A percentile compares a stretch with the other conserved stretches of the same genome.
Evolutionary conservation across 1,140 invertebrate species (phyloP).

Genomic region (Batillaria attramentaria): DNA sequence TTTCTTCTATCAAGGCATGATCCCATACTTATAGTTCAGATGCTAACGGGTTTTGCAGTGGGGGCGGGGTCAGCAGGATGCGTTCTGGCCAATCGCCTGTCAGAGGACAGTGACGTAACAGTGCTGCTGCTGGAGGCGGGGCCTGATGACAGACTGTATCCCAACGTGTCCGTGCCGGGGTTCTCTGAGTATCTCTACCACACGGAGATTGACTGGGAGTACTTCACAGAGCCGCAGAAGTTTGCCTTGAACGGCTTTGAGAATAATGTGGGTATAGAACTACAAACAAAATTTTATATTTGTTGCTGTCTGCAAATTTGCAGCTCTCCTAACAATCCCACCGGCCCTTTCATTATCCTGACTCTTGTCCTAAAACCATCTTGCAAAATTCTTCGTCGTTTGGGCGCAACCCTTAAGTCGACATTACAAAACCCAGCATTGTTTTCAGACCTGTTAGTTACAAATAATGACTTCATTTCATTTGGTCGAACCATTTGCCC

Average conservation of each 20-base stretch:
- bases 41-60: conserved; percentile 30
- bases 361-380: too few relatives aligned
- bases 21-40: neutral
- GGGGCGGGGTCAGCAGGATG: conserved; percentile 37
- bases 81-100: conserved; percentile 38
- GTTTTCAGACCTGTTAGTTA: too few relatives aligned
- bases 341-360: too few relatives aligned
- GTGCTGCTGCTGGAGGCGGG: conserved; percentile 42
- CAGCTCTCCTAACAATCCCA: too few relatives aligned
- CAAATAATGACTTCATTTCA: too few relatives aligned
- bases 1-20: neutral
- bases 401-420: too few relatives aligned
- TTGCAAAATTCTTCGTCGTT: too few relatives aligned
- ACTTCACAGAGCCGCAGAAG: conserved; percentile 19
- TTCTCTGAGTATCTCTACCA: conserved; percentile 21
- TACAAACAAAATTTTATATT: too few relatives aligned
- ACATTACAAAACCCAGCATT: too few relatives aligned
- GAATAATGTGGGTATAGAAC: conserved; percentile 12
- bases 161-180: conserved; percentile 31
- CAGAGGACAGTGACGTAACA: conserved; percentile 35
- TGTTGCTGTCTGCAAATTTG: too few relatives aligned
- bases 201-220: conserved; percentile 31
- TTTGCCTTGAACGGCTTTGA: conserved; percentile 28
- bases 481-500: too few relatives aligned
- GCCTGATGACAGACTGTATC: conserved; percentile 34